These are phyloP conservation scores for Gulo gulo DNA, from an alignment of 2,113 vertebrate species.

Conservation along the genomic window DNA sequence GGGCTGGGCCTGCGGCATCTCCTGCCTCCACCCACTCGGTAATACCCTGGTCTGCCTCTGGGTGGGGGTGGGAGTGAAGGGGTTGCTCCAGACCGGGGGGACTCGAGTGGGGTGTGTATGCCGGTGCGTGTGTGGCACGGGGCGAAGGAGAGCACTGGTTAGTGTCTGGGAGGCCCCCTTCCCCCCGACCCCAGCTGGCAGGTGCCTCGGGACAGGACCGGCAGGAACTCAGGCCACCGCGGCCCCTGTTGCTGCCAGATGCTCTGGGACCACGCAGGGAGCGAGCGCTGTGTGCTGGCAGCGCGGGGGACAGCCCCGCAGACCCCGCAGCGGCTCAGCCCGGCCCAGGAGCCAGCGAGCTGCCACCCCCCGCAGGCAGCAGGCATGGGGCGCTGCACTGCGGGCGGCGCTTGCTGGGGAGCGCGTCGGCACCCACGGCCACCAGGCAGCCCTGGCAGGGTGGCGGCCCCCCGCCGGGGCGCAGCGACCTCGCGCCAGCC, in stretches of 20 bases:
- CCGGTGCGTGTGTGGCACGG: background rate
- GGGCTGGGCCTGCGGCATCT: background rate
- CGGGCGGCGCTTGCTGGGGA: background rate
- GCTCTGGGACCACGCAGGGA: background rate
- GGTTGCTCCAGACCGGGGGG: background rate
- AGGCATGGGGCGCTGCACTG: constrained; percentile 38
- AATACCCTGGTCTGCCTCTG: background rate
- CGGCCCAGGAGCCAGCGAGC: background rate
- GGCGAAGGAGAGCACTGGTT: background rate
- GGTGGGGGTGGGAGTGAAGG: background rate
- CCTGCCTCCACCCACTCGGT: background rate
- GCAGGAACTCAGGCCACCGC: background rate
- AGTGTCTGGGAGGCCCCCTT: background rate
- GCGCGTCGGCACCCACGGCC: background rate
- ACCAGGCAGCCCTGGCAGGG: background rate
- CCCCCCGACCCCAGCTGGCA: background rate
- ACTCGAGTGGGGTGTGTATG: background rate
- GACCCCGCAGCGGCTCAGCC: background rate
- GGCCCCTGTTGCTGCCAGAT: background rate
- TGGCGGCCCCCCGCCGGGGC: background rate
- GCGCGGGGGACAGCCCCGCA: background rate
- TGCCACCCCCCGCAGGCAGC: background rate
- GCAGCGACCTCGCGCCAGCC: background rate
- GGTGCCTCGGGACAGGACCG: background rate
- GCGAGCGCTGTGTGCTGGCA: background rate